Evolutionary conservation across 2,888 invertebrate genomes (phyloP).

Genomic region (Apotomis capreana): DNA sequence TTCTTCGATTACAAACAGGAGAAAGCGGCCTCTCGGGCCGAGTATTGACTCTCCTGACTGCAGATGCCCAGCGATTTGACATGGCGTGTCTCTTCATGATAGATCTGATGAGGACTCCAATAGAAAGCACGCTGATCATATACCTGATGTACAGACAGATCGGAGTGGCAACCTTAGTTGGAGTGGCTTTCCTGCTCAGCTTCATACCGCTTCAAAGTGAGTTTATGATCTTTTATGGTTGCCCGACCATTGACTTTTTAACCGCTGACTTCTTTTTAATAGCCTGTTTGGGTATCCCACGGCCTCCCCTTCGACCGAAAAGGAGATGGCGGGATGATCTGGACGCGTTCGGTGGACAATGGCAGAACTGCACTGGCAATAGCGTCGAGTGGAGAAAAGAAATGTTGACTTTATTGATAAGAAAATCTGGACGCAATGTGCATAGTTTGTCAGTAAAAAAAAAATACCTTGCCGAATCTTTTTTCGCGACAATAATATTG

Average conservation of each 20-base stretch:
- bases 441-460: no score
- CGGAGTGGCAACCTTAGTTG: slow-evolving; percentile 82
- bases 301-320: no score
- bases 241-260: neutral
- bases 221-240: slow-evolving; percentile 24
- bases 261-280: no score
- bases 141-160: slow-evolving; percentile 87
- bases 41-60: slow-evolving; percentile 91
- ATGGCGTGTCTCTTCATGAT: slow-evolving; percentile 90
- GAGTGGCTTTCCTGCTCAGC: slow-evolving; percentile 82
- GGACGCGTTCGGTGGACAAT: no score
- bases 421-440: neutral
- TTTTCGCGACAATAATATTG: no score
- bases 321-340: no score
- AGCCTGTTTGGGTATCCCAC: no score
- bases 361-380: no score
- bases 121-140: slow-evolving; percentile 90
- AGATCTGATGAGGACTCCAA: slow-evolving; percentile 92
- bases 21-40: slow-evolving; percentile 85
- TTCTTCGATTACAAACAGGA: slow-evolving; percentile 86
- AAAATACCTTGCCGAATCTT: no score
- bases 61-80: slow-evolving; percentile 94
- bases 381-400: no score
- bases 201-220: slow-evolving; percentile 86
- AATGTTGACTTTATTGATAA: no score